phyloP scores from a whole-genome alignment of 2,113 vertebrate species.

The Atractosteus spatula region DNA sequence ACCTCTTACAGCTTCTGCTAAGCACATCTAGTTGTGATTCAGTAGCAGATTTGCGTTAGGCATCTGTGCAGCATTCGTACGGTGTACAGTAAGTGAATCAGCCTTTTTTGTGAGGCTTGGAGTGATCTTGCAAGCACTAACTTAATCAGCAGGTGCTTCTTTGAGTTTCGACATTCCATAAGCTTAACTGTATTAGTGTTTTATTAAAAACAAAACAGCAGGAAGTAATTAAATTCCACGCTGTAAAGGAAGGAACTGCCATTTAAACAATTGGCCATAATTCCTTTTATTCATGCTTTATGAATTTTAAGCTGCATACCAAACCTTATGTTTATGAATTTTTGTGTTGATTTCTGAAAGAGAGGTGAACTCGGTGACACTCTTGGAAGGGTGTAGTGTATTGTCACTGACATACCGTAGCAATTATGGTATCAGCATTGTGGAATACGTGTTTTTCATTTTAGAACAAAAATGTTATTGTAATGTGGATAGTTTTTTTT shows the following conservation, averaged over 20 bases:
- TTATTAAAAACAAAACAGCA: slow-evolving; percentile 12
- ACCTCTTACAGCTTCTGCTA: background rate
- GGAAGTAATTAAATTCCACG: background rate
- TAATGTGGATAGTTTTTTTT: no score
- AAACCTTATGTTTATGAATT: no score
- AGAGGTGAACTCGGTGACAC: no score
- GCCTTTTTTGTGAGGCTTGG: background rate
- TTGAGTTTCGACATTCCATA: background rate
- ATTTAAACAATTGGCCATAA: background rate
- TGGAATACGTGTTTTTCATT: no score
- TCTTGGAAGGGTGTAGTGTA: no score
- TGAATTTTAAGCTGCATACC: background rate
- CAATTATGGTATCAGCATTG: no score
- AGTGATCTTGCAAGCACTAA: background rate
- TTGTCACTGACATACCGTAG: no score
- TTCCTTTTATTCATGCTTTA: background rate
- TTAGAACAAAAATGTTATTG: no score
- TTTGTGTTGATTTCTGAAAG: no score
- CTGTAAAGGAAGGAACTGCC: background rate
- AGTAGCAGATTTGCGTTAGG: background rate
- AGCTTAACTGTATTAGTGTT: background rate
- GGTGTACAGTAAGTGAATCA: background rate
- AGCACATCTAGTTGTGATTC: background rate
- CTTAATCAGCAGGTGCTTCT: background rate
- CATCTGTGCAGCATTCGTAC: background rate